These are phyloP conservation scores for Trissoscelio sp. DNA, from an alignment of 2,888 invertebrate genomes.

Conservation along the genomic window DNA sequence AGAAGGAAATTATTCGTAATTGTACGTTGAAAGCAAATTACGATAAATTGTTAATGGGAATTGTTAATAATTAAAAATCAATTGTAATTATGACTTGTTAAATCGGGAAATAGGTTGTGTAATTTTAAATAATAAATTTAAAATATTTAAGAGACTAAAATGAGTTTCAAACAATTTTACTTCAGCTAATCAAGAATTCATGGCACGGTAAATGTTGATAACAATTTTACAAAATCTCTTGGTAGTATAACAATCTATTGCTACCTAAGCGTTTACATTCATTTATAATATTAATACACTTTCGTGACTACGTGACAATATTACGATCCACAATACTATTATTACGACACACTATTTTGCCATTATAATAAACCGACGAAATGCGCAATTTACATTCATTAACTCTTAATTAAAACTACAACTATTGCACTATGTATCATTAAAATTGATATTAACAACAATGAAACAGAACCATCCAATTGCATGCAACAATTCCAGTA, in stretches of 20 bases:
- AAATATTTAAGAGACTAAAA: too few relatives aligned
- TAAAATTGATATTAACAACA: slow-evolving; percentile 26
- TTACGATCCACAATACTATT: slow-evolving; percentile 10
- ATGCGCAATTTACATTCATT: slow-evolving; percentile 36
- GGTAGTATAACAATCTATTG: not conserved
- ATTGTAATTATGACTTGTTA: too few relatives aligned
- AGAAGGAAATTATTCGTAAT: too few relatives aligned
- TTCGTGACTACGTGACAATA: slow-evolving; percentile 16
- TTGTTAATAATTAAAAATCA: too few relatives aligned
- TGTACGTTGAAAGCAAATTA: too few relatives aligned
- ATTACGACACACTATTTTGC: slow-evolving; percentile 25
- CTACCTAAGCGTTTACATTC: not conserved
- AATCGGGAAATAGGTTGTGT: too few relatives aligned
- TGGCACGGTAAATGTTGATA: not conserved
- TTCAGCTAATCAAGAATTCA: too few relatives aligned
- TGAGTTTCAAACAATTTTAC: too few relatives aligned
- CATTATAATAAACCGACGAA: slow-evolving; percentile 36
- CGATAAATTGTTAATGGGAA: too few relatives aligned
- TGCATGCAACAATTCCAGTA: not conserved
- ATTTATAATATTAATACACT: slow-evolving; percentile 10
- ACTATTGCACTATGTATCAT: slow-evolving; percentile 2
- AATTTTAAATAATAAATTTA: too few relatives aligned
- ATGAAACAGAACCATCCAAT: not conserved
- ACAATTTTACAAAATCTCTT: not conserved
- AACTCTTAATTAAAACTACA: slow-evolving; percentile 29